Evolutionary conservation across 1,140 invertebrate species (phyloP).

Genomic region (Trachymyrmex cornetzi): DNA sequence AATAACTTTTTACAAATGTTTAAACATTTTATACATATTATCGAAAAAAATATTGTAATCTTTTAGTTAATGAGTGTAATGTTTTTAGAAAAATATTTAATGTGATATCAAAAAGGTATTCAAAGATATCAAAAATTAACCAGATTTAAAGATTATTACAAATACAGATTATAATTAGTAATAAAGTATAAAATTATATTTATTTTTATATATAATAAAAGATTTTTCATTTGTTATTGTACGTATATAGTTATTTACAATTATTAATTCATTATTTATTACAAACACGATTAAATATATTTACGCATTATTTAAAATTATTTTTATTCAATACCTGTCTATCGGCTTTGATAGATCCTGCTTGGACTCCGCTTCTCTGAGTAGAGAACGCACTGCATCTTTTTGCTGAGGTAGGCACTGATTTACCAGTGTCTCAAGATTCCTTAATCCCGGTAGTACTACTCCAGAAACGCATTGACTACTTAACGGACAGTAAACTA

Average conservation of each 20-base stretch:
- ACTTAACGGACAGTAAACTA: constrained; percentile 89
- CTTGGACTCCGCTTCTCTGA: constrained; percentile 87
- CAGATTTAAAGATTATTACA: not conserved
- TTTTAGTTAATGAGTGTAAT: too few relatives aligned
- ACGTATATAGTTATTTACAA: too few relatives aligned
- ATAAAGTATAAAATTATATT: not conserved
- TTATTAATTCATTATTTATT: constrained; percentile 15
- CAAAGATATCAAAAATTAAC: not conserved
- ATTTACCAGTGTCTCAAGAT: constrained; percentile 86
- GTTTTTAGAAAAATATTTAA: not conserved
- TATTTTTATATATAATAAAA: too few relatives aligned
- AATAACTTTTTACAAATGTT: constrained; percentile 1
- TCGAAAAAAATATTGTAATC: too few relatives aligned
- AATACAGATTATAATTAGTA: not conserved
- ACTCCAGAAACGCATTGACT: constrained; percentile 85
- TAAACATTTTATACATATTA: not conserved
- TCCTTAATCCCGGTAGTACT: constrained; percentile 86
- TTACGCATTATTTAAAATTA: not conserved
- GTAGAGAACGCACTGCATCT: constrained; percentile 86
- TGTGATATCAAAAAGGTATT: not conserved
- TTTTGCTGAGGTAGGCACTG: constrained; percentile 85
- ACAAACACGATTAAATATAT: not conserved
- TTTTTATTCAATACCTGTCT: constrained; percentile 81
- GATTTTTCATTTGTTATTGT: not conserved
- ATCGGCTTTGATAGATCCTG: constrained; percentile 81